Evolutionary conservation across 2,113 vertebrate species (phyloP).

Genomic region (Edolisoma coerulescens): DNA sequence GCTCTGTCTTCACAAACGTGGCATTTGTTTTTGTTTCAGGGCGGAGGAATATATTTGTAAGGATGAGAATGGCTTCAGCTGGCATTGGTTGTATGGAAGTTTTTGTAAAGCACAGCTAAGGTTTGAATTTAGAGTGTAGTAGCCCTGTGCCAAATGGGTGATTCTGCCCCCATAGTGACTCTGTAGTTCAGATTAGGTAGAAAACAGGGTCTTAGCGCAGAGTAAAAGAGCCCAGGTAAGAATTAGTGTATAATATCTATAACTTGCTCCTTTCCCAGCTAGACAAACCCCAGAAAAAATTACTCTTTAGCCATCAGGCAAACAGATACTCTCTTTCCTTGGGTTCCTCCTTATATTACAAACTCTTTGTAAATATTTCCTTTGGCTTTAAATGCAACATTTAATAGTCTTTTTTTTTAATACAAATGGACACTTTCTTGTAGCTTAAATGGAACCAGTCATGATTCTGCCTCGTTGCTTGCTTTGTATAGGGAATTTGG

Average conservation of each 20-base stretch:
- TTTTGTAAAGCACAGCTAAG: neutral
- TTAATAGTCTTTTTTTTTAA: neutral
- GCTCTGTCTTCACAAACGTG: neutral
- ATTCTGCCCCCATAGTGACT: neutral
- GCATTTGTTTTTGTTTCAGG: neutral
- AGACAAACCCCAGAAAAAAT: neutral
- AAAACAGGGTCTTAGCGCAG: neutral
- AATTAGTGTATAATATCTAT: neutral
- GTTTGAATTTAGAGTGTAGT: neutral
- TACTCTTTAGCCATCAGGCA: neutral
- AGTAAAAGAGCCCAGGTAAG: neutral
- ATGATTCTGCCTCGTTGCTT: neutral
- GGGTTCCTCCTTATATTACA: neutral
- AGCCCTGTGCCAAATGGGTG: neutral
- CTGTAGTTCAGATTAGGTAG: neutral
- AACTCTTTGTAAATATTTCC: constrained; percentile 22
- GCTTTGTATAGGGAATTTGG: neutral
- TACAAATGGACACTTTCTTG: neutral
- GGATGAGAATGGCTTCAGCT: neutral
- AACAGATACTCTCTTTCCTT: neutral
- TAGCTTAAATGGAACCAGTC: neutral
- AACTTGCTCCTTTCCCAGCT: neutral
- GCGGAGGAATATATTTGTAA: neutral
- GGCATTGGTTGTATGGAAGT: neutral
- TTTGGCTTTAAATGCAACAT: constrained; percentile 13